Evolutionary conservation across 2,888 invertebrate genomes (phyloP).

Genomic region (Lepidocyrtinus sp.): DNA sequence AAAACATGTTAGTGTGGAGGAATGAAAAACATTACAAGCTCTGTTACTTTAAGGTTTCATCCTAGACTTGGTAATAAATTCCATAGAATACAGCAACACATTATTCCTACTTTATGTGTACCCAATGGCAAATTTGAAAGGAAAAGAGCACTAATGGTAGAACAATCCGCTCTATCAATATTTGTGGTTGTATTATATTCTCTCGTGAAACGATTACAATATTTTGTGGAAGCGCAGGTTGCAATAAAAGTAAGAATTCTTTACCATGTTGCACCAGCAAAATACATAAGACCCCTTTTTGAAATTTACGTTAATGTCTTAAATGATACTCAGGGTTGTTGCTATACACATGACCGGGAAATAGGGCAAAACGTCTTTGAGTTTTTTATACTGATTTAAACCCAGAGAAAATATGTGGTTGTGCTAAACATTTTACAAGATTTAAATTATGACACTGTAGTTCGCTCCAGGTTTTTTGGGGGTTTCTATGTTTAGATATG

Average conservation of each 20-base stretch:
- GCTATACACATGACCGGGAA: constrained; percentile 58
- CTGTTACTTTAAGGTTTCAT: too few relatives aligned
- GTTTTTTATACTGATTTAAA: neutral
- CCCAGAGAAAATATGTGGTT: constrained; percentile 1
- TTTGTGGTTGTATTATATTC: constrained; percentile 26
- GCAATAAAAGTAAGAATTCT: neutral
- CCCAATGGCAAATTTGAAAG: constrained; percentile 13
- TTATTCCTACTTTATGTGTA: neutral
- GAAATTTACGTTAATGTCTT: constrained; percentile 60
- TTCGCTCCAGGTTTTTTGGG: constrained; percentile 44
- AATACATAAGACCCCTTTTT: constrained; percentile 53
- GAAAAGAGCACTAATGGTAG: neutral
- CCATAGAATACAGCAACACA: neutral
- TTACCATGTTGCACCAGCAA: constrained; percentile 19
- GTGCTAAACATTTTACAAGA: constrained; percentile 15
- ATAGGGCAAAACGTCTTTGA: constrained; percentile 36
- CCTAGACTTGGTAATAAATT: neutral
- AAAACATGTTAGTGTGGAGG: too few relatives aligned
- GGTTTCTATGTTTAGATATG: constrained; percentile 50
- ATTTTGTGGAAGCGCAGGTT: neutral
- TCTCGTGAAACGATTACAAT: too few relatives aligned
- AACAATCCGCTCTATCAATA: constrained; percentile 58
- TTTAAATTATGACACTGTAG: constrained; percentile 64
- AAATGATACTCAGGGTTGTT: constrained; percentile 21
- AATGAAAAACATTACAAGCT: too few relatives aligned